Conservation (phyloP, 2,113 vertebrate genomes). For the Drymodes brunneopygia region DNA sequence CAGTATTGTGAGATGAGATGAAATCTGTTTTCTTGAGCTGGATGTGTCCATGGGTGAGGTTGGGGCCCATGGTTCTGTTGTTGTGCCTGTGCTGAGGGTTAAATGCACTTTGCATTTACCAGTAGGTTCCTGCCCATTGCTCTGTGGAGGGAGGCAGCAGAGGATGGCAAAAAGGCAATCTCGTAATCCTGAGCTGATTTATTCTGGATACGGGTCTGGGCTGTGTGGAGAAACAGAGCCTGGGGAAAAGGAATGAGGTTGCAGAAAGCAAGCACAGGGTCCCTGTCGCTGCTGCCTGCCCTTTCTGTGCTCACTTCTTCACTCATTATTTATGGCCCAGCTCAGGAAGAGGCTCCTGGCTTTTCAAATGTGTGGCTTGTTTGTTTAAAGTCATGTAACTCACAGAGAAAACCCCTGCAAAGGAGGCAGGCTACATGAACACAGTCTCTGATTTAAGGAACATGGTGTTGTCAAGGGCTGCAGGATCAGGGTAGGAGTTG, state of each 20-base stretch:
- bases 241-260: background rate
- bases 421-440: background rate
- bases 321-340: background rate
- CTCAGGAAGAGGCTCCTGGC: background rate
- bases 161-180: background rate
- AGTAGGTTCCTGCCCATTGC: background rate
- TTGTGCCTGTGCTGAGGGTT: rapidly evolving
- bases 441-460: background rate
- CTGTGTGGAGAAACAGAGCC: background rate
- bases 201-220: rapidly evolving
- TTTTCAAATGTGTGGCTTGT: background rate
- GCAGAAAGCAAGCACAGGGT: background rate
- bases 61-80: rapidly evolving
- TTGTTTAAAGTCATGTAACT: background rate
- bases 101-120: rapidly evolving
- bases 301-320: background rate
- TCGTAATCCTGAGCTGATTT: background rate
- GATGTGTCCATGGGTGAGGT: rapidly evolving
- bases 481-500: background rate
- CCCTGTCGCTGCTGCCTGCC: background rate
- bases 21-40: background rate
- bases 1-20: background rate
- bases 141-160: background rate
- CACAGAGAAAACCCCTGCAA: background rate
- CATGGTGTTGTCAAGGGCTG: background rate